These are phyloP conservation scores for Verasper variegatus DNA, from an alignment of 2,113 vertebrate genomes.

Conservation along the genomic window DNA sequence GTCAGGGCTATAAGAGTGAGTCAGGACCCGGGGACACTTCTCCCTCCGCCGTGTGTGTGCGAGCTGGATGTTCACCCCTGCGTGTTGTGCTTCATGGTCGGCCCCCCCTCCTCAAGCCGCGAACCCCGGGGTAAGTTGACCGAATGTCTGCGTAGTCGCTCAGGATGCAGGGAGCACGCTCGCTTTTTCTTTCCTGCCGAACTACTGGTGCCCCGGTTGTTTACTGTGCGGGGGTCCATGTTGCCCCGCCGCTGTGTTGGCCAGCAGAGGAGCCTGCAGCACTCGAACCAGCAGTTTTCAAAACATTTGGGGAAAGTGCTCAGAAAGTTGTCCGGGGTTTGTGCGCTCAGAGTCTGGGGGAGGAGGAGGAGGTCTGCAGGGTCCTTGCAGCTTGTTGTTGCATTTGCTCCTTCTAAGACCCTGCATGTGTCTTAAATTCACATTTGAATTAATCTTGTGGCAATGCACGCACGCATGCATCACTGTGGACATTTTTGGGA, in stretches of 20 bases:
- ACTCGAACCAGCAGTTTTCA: background rate
- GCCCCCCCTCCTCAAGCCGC: background rate
- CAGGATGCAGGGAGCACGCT: background rate
- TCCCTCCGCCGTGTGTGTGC: slow-evolving; percentile 28
- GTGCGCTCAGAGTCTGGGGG: too few species aligned
- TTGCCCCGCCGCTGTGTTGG: background rate
- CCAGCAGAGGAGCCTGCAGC: background rate
- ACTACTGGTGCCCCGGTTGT: slow-evolving; percentile 39
- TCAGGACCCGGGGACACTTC: slow-evolving; percentile 38
- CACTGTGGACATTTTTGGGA: background rate
- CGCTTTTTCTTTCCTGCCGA: slow-evolving; percentile 15
- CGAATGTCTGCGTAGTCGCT: slow-evolving; percentile 5
- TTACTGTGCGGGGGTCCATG: background rate
- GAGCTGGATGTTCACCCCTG: slow-evolving; percentile 13
- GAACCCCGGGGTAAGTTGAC: slow-evolving; percentile 17
- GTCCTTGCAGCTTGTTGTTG: slow-evolving; percentile 8
- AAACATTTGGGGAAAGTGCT: slow-evolving; percentile 1
- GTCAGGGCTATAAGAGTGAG: slow-evolving; percentile 47
- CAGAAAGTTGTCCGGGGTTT: slow-evolving; percentile 7
- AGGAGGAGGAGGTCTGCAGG: background rate
- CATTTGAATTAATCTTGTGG: background rate
- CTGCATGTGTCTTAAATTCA: too few species aligned
- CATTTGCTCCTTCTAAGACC: background rate
- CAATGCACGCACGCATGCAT: background rate
- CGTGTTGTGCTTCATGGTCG: slow-evolving; percentile 19